Percentiles rank a stretch among this genome's conserved stretches.
Evolutionary conservation across 1,140 invertebrate species (phyloP).

Genomic region (Conus betulinus): DNA sequence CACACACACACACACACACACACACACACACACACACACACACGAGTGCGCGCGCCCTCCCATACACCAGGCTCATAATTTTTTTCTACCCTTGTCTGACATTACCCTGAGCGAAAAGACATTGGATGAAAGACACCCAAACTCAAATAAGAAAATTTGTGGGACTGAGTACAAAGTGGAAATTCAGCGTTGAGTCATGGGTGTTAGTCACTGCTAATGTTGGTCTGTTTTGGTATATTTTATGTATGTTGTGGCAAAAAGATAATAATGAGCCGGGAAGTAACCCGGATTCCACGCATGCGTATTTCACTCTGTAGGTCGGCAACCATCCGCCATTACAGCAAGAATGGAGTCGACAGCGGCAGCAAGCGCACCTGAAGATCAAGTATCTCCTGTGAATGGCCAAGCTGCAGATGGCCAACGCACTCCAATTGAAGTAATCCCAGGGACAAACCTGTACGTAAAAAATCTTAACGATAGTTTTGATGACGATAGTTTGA

Average conservation of each 20-base stretch:
- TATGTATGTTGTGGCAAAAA: neutral
- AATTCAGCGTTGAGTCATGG: no score
- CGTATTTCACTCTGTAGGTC: neutral
- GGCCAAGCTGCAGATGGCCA: slow-evolving; percentile 23
- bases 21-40: no score
- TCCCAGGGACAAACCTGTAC: slow-evolving; percentile 94
- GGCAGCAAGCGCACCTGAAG: slow-evolving; percentile 7
- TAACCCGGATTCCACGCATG: slow-evolving; percentile 23
- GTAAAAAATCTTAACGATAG: slow-evolving; percentile 98
- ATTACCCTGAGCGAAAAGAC: no score
- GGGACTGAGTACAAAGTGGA: no score
- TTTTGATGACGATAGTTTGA: slow-evolving; percentile 95
- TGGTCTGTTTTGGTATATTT: neutral
- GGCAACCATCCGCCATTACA: slow-evolving; percentile 22
- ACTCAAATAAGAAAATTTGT: no score
- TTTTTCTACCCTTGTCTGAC: no score
- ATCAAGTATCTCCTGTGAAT: slow-evolving; percentile 22
- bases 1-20: no score
- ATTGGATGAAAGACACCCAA: no score
- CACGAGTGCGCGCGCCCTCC: no score
- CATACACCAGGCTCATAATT: no score
- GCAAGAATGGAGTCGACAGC: slow-evolving; percentile 13
- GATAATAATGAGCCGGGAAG: neutral
- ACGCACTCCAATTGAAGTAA: slow-evolving; percentile 25
- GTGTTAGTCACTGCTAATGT: no score